Conservation (phyloP, 1,140 invertebrate genomes). For the Aleiodes sp. region DNA sequence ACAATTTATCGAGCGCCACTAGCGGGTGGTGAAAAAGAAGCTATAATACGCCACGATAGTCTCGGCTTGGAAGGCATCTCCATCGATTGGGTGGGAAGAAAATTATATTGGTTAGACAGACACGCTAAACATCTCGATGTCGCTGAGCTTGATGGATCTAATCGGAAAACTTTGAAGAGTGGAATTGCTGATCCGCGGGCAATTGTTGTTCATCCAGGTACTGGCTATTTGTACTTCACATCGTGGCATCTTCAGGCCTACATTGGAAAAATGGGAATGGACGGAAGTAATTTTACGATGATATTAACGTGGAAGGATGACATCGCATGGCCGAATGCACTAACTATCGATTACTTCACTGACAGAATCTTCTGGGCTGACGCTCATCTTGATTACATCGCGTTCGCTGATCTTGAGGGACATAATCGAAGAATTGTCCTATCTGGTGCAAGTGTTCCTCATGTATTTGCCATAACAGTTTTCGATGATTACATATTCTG, state of each 20-base stretch:
- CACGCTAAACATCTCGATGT: conserved; percentile 95
- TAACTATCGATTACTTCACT: conserved; percentile 97
- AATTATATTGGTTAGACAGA: conserved; percentile 97
- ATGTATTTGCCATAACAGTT: conserved; percentile 92
- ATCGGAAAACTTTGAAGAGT: conserved; percentile 85
- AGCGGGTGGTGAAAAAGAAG: conserved; percentile 73
- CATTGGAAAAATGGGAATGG: conserved; percentile 97
- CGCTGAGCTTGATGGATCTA: conserved; percentile 91
- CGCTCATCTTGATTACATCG: conserved; percentile 98
- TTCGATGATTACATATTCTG: conserved; percentile 97
- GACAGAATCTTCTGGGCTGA: conserved; percentile 96
- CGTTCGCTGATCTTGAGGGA: conserved; percentile 91
- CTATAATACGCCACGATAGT: conserved; percentile 91
- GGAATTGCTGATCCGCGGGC: conserved; percentile 93
- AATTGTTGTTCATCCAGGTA: conserved; percentile 93
- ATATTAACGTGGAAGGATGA: conserved; percentile 93
- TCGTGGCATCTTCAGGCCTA: conserved; percentile 94
- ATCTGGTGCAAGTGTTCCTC: conserved; percentile 83
- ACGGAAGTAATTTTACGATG: conserved; percentile 89
- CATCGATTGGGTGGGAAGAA: conserved; percentile 95
- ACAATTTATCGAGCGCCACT: conserved; percentile 77
- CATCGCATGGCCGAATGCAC: conserved; percentile 97
- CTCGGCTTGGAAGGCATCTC: conserved; percentile 96
- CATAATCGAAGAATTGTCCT: conserved; percentile 84
- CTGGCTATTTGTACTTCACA: conserved; percentile 94